A percentile compares a stretch with the other conserved stretches of the same genome.
phyloP scores from a whole-genome alignment of 2,113 vertebrate genomes.

The Thunnus maccoyii region DNA sequence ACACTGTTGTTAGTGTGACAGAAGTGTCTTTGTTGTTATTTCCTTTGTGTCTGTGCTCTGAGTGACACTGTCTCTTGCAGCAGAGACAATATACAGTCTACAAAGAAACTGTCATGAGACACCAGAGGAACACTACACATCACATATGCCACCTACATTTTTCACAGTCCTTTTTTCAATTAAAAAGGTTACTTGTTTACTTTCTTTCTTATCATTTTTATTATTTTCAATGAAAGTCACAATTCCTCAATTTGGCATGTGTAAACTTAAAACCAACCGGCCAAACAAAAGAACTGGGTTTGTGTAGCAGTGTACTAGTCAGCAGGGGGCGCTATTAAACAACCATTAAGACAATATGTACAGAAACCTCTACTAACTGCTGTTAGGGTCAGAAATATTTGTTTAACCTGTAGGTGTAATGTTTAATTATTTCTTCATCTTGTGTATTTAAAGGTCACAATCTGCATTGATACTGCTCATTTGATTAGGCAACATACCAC shows the following conservation, averaged over 20 bases:
- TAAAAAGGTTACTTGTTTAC: too few relatives aligned
- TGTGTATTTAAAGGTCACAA: not conserved
- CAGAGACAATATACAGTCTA: too few relatives aligned
- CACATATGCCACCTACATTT: too few relatives aligned
- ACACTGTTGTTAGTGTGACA: not conserved
- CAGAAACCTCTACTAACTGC: too few relatives aligned
- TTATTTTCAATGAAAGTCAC: too few relatives aligned
- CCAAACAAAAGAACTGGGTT: not conserved
- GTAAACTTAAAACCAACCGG: not conserved
- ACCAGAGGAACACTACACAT: too few relatives aligned
- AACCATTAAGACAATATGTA: not conserved
- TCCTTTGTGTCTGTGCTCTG: too few relatives aligned
- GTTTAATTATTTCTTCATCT: not conserved
- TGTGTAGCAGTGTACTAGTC: not conserved
- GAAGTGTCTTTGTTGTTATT: too few relatives aligned
- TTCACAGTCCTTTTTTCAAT: too few relatives aligned
- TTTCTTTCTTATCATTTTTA: too few relatives aligned
- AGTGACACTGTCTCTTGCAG: too few relatives aligned
- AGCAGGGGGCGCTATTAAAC: conserved; percentile 61
- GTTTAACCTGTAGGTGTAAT: not conserved
- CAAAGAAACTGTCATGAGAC: too few relatives aligned
- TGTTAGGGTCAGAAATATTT: not conserved
- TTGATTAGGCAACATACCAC: not conserved
- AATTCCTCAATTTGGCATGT: not conserved
- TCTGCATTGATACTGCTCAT: not conserved